Evolutionary conservation across 35 echinoderm and acorn worm genomes (phyloP), one percentile per base, ranked within the genome.

Genomic region (Ptychodera flava): DNA sequence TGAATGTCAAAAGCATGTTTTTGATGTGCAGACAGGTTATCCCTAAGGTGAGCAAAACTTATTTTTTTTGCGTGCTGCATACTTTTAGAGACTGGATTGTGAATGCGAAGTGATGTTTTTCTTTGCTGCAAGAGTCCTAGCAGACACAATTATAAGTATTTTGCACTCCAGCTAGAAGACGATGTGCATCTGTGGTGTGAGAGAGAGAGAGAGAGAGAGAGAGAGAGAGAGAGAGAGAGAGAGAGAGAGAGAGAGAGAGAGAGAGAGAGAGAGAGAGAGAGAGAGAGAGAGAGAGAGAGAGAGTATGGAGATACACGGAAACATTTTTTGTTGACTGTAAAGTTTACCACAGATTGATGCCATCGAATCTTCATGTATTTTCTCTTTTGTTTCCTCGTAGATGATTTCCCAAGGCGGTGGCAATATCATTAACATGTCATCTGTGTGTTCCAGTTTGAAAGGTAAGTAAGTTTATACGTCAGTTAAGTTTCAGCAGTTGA

Each of bases 1-100:
- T 97, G n/a, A 97, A 93, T 36, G 37, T 94, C 15, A 97, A 97
- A 90, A 85, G 89, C 12, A 94, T 94, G 90, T 94, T 86, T 83
- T 80, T 85, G 35, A 91, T 88, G 37, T 89, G 87, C 52, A 89
- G 89, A 82, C 86, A 87, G 32, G 89, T 94, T 36, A 29, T 97
- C 35, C 92, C 92, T 35, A 94, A 94, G 95, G 95, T 97, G 28
- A 81, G 85, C 6, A 29, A 33, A 28, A 79, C 34, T 1, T 33
- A 0, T 31, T 87, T 78, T 1, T n/a, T n/a, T n/a, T n/a, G n/a
- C n/a, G n/a, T n/a, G n/a, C n/a, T n/a, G n/a, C n/a, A n/a, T n/a
- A n/a, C n/a, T n/a, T n/a, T n/a, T n/a, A n/a, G n/a, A n/a, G n/a
- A n/a, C n/a, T n/a, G 0, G n/a, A n/a, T 80, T 16, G 12, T 87